A percentile compares a stretch with the other conserved stretches of the same genome.
Evolutionary conservation across 2,888 invertebrate genomes (phyloP).

Genomic region (Thecophora atra): DNA sequence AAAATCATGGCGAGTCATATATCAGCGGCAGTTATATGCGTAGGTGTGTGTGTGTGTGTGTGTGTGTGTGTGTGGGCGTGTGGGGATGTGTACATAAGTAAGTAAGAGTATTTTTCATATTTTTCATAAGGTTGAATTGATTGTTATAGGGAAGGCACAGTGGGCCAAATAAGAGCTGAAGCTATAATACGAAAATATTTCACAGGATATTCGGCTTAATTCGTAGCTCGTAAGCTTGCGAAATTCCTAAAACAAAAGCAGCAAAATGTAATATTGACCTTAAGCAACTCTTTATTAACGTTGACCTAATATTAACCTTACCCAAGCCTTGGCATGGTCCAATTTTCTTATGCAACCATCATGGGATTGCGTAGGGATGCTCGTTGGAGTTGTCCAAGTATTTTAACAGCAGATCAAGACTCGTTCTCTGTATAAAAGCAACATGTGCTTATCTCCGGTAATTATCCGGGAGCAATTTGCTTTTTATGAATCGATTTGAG

Average conservation of each 20-base stretch:
- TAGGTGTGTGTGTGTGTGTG: background rate
- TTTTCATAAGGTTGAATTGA: slow-evolving; percentile 3
- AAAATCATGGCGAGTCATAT: slow-evolving; percentile 32
- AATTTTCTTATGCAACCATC: no score
- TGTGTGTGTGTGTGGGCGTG: background rate
- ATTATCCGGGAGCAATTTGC: no score
- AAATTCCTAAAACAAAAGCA: no score
- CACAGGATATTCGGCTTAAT: background rate
- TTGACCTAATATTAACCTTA: no score
- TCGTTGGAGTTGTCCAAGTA: no score
- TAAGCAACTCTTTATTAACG: background rate
- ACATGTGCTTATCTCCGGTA: no score
- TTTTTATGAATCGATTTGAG: no score
- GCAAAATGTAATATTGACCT: background rate
- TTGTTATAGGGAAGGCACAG: background rate
- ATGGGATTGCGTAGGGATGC: no score
- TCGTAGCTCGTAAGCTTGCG: no score
- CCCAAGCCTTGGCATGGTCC: no score
- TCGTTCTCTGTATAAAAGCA: no score
- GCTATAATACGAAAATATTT: background rate
- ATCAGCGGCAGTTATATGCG: background rate
- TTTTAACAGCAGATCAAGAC: no score
- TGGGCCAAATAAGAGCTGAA: background rate
- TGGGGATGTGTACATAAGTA: background rate
- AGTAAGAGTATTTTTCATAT: background rate